phyloP scores from a whole-genome alignment of 2,113 vertebrate species.

The Serilophus lunatus region DNA sequence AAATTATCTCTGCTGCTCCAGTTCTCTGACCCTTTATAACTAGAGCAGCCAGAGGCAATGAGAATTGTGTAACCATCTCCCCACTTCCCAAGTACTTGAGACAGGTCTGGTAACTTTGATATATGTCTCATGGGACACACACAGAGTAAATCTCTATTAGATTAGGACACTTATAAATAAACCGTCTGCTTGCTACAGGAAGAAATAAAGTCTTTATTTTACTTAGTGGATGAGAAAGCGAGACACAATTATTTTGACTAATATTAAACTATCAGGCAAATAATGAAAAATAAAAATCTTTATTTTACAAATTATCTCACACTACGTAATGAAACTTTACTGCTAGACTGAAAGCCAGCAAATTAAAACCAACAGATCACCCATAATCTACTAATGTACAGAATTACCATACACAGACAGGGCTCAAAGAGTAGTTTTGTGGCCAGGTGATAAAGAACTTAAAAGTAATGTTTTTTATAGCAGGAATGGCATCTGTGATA shows the following conservation, averaged over 20 bases:
- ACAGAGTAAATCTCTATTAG: slow-evolving; percentile 24
- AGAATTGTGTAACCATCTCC: slow-evolving; percentile 57
- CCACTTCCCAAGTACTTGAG: slow-evolving; percentile 40
- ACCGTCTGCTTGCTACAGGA: background rate
- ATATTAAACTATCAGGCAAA: background rate
- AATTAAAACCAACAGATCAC: background rate
- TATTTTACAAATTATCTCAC: background rate
- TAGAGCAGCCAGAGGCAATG: slow-evolving; percentile 53
- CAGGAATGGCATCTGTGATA: background rate
- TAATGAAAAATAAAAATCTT: background rate
- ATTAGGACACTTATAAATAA: slow-evolving; percentile 57
- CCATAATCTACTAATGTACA: background rate
- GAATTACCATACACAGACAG: background rate
- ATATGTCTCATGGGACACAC: background rate
- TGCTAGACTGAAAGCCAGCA: background rate
- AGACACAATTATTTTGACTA: background rate
- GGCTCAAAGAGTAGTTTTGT: background rate
- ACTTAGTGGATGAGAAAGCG: background rate
- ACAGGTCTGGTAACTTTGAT: slow-evolving; percentile 43
- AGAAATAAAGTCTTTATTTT: slow-evolving; percentile 6
- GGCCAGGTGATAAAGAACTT: background rate
- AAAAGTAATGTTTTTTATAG: background rate
- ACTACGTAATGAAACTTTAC: background rate
- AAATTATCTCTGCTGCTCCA: slow-evolving; percentile 37
- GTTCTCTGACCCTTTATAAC: slow-evolving; percentile 54